Evolutionary conservation across 2,113 vertebrate genomes (phyloP), one percentile per base, ranked within the genome.

Genomic region (Mohoua ochrocephala): DNA sequence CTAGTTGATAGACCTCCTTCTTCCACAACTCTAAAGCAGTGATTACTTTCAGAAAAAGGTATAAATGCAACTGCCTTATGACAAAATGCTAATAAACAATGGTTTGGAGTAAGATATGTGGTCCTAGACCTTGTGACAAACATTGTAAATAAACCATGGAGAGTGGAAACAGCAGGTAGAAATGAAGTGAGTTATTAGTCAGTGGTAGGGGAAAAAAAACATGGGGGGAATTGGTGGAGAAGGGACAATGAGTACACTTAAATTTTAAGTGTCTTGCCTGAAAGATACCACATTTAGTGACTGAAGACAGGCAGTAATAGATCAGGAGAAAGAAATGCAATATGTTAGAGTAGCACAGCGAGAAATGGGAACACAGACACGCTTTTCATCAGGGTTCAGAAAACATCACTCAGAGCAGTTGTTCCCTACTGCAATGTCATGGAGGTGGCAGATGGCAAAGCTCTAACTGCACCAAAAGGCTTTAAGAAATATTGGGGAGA

Each of bases 251-350:
- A 86, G 8, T n/a, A 56, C 10, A 57, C 28, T 96, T 95, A 84
- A 87, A 37, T 19, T 74, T 33, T 14, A 87, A 80, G 59, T 68
- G 53, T 53, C 68, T 87, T 68, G 45, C 64, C 68, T 79, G 63
- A 96, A 97, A 97, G 87, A 95, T 59, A 87, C 17, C 33, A 59
- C 26, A 49, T 90, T 92, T 88, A 95, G 70, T 88, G 78, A 91
- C 2, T 81, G 47, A 89, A 93, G 78, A 93, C 68, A 95, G 30
- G 39, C 73, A 77, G 28, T 37, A 85, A 97, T 87, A 88, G 54
- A 96, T 91, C 91, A 96, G 15, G 35, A 67, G 7, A 54, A 67
- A 59, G 89, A 44, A 94, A 76, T n/a, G 27, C 27, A 74, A 22
- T 59, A 22, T 80, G 41, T 50, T 91, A 67, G 76, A 60, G 60